phyloP scores from a whole-genome alignment of 2,113 vertebrate species.

The Odocoileus virginianus region DNA sequence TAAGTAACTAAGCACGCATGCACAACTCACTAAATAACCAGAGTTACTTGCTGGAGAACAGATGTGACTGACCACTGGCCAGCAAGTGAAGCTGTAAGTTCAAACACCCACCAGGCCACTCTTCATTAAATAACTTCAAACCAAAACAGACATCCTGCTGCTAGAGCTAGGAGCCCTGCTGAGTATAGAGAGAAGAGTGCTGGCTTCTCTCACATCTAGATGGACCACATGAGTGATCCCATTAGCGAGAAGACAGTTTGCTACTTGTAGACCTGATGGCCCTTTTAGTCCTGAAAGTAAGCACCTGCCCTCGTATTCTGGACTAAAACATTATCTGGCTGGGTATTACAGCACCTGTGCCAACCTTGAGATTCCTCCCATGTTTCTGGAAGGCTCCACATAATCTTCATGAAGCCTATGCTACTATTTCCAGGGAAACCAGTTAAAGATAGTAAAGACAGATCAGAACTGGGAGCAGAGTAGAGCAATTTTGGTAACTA shows the following conservation, averaged over 20 bases:
- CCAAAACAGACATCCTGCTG: not conserved
- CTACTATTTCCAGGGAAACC: not conserved
- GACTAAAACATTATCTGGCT: not conserved
- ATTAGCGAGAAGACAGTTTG: not conserved
- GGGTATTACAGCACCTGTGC: too few relatives aligned
- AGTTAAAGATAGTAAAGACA: not conserved
- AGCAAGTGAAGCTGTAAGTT: slow-evolving; percentile 21
- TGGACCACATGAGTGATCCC: not conserved
- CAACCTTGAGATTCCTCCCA: not conserved
- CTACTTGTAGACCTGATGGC: not conserved
- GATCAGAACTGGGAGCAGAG: not conserved
- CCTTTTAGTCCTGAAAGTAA: not conserved
- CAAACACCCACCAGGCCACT: slow-evolving; percentile 34
- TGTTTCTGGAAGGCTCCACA: not conserved
- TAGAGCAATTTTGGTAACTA: not conserved
- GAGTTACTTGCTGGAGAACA: slow-evolving; percentile 51
- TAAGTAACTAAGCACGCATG: not conserved
- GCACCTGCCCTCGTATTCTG: not conserved
- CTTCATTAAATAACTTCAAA: slow-evolving; percentile 65
- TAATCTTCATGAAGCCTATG: not conserved
- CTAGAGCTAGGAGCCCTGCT: not conserved
- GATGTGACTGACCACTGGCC: slow-evolving; percentile 47
- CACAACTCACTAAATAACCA: not conserved
- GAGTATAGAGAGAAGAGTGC: not conserved
- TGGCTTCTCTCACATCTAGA: not conserved